These are phyloP conservation scores for Liolophura sinensis DNA, from an alignment of 1,140 invertebrate species.

Conservation along the genomic window DNA sequence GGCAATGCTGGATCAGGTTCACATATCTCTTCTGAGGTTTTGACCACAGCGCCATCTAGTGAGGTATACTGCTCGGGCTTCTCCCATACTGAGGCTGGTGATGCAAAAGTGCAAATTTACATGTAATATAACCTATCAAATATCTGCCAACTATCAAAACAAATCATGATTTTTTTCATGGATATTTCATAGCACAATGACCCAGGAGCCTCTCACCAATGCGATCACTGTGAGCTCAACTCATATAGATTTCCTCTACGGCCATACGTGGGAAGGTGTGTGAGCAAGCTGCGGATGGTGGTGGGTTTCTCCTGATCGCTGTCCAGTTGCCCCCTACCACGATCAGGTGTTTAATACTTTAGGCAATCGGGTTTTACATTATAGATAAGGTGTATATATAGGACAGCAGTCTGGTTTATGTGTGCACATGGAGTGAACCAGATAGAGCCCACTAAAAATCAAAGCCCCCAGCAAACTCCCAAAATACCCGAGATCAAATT, in stretches of 20 bases:
- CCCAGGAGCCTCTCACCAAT: not conserved
- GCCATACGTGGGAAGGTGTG: no score
- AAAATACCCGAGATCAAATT: no score
- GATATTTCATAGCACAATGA: no score
- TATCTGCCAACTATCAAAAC: not conserved
- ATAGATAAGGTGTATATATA: no score
- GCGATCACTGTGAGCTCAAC: no score
- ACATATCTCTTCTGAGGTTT: slow-evolving; percentile 12
- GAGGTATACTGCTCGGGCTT: slow-evolving; percentile 47
- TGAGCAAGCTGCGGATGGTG: no score
- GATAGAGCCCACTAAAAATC: no score
- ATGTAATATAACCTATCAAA: not conserved
- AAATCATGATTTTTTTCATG: not conserved
- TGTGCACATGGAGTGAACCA: no score
- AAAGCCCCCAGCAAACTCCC: no score
- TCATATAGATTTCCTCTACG: no score
- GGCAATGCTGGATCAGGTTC: slow-evolving; percentile 2
- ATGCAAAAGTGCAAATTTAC: not conserved
- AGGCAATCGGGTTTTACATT: no score
- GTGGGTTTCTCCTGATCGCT: not conserved
- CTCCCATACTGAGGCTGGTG: slow-evolving; percentile 51
- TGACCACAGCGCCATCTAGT: slow-evolving; percentile 42
- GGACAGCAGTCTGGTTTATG: no score
- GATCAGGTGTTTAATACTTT: not conserved
- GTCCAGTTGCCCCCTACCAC: not conserved